Base-by-base conservation (phyloP, 2,113 vertebrate species). In the Zingel zingel region DNA sequence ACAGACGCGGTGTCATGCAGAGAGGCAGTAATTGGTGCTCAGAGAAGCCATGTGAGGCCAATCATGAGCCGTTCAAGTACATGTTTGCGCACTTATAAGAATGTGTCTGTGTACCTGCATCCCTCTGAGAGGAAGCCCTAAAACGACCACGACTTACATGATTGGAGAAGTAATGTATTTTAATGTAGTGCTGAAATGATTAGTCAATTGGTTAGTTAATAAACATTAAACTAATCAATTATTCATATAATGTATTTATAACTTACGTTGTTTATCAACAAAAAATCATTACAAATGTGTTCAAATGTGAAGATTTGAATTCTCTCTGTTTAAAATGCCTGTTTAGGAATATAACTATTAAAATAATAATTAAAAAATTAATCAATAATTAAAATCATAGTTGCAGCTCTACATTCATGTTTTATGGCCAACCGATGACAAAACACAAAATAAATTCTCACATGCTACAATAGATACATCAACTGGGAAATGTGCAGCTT, bases 1-100 rank as follows among this genome's bases (percentile, higher is more conserved):
- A 59, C 74, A 71, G 65, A 86, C 13, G 14, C 74, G 43, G 56
- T 7, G 67, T 76, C 82, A 74, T 57, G 64, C 67, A 64, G 73
- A 73, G 83, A 43, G 76, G 57, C 48, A 45, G 75, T 90, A 90
- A 91, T 73, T 84, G 83, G 59, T 53, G 75, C 70, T 84, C 71
- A 70, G 63, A 81, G 54, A 73, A 77, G 74, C 56, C 81, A 77
- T 27, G 79, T 83, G 82, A 74, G 75, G 68, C 80, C 77, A 83
- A 86, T 89, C 81, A 82, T 67, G 57, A 65, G 74, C 18, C 10
- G n/a, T 65, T 79, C 72, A 63, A 86, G 78, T 74, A 12, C 30
- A 39, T 74, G 56, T 65, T 43, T 70, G 69, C 69, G 23, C 58
- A 54, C 72, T 56, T 56, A 66, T 39, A 50, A 56, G 33, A 53